Evolutionary conservation across 2,113 vertebrate species (phyloP).

Genomic region (Podilymbus podiceps): DNA sequence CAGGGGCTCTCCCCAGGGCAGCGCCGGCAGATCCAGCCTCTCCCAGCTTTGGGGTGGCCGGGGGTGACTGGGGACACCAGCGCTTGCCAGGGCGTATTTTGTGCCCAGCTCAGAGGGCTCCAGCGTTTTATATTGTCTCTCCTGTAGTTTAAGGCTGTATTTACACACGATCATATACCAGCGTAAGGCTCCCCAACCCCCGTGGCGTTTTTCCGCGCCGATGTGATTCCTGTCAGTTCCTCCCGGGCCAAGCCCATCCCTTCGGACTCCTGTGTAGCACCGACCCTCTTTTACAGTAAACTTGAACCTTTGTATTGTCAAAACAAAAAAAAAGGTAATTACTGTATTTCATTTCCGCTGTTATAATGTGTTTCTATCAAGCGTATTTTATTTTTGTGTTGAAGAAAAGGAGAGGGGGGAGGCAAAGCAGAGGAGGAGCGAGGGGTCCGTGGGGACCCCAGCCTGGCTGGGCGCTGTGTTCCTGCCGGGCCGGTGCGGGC

Average conservation of each 20-base stretch:
- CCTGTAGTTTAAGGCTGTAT: conserved; percentile 49
- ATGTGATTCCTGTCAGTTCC: not conserved
- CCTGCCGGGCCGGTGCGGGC: not conserved
- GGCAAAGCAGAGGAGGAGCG: not conserved
- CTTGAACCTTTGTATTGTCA: conserved; percentile 52
- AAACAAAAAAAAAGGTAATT: not conserved
- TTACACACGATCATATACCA: not conserved
- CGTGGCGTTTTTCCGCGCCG: not conserved
- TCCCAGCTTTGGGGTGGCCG: not conserved
- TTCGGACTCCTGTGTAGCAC: not conserved
- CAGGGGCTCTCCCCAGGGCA: too few species aligned
- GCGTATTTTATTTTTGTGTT: not conserved
- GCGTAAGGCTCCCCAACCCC: not conserved
- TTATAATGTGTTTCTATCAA: not conserved
- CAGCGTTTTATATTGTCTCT: not conserved
- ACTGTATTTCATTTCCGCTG: not conserved
- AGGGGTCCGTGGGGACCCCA: not conserved
- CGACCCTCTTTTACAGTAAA: conserved; percentile 26
- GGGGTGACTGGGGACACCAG: not conserved
- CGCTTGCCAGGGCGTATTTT: rapidly evolving
- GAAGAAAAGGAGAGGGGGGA: not conserved
- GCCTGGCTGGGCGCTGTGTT: not conserved
- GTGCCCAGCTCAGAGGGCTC: not conserved
- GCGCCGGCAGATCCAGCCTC: not conserved
- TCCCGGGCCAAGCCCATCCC: not conserved